These are phyloP conservation scores for Nothura maculosa DNA, from an alignment of 2,797 vertebrate species.

Conservation along the genomic window DNA sequence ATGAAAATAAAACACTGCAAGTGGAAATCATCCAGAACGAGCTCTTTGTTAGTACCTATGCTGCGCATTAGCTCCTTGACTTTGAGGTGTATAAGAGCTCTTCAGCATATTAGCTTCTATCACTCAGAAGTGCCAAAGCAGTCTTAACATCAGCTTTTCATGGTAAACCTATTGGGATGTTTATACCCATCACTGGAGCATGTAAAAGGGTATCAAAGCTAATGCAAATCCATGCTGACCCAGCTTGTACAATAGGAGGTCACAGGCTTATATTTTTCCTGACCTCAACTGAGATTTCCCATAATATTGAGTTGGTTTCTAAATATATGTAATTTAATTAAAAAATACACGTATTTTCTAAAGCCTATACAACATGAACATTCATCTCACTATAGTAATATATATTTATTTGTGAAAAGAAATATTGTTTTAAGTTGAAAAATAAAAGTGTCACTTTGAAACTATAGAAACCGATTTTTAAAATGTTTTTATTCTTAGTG, in stretches of 20 bases:
- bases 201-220: not conserved
- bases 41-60: slow-evolving; percentile 2
- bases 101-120: slow-evolving; percentile 1
- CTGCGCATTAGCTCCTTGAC: slow-evolving; percentile 19
- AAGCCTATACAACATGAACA: not conserved
- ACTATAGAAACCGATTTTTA: not conserved
- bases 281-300: not conserved
- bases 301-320: not conserved
- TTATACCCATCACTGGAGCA: not conserved
- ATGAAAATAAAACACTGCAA: not conserved
- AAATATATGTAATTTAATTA: not conserved
- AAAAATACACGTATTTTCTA: not conserved
- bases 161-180: not conserved
- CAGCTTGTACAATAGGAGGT: not conserved
- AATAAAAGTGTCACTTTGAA: not conserved
- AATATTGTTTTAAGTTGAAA: not conserved
- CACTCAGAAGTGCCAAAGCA: not conserved
- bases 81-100: slow-evolving; percentile 43
- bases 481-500: not conserved
- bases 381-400: not conserved
- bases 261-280: not conserved
- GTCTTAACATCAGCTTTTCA: not conserved
- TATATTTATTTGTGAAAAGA: not conserved
- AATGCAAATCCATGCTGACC: not conserved
- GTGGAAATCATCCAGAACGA: not conserved